Conservation (phyloP, 2,113 vertebrate species). For the Nansenia antarctica region DNA sequence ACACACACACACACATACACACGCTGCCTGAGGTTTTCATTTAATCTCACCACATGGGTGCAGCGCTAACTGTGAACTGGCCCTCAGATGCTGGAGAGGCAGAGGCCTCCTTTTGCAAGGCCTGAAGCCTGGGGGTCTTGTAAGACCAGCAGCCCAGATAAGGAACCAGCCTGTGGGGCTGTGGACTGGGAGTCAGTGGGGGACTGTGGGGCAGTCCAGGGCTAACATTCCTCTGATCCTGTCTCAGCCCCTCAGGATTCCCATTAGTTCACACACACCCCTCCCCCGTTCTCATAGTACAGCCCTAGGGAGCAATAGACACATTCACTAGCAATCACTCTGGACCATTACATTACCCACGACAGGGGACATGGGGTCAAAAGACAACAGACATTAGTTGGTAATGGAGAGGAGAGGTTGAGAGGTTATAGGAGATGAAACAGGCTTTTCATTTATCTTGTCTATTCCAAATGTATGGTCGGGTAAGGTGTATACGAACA, state of each 20-base stretch:
- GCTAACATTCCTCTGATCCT: slow-evolving; percentile 15
- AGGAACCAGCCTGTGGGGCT: background rate
- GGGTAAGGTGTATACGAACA: no score
- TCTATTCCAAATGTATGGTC: no score
- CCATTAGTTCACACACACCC: slow-evolving; percentile 2
- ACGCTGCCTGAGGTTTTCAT: slow-evolving; percentile 30
- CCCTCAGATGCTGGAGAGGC: background rate
- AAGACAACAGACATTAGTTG: no score
- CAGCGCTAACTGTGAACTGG: no score
- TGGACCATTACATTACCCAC: slow-evolving; percentile 11
- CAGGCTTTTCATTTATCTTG: no score
- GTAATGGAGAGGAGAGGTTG: no score
- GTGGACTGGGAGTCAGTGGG: slow-evolving; percentile 1
- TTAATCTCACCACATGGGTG: background rate
- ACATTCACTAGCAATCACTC: background rate
- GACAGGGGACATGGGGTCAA: background rate
- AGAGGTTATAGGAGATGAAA: no score
- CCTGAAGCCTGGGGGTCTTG: slow-evolving; percentile 1
- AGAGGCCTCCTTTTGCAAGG: background rate
- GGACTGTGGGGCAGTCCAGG: slow-evolving; percentile 21
- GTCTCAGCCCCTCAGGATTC: slow-evolving; percentile 20
- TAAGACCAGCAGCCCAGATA: slow-evolving; percentile 11
- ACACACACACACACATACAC: background rate
- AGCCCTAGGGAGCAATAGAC: slow-evolving; percentile 14
- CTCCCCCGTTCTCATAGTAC: slow-evolving; percentile 24